Percentiles rank a stretch among this genome's conserved stretches.
These are phyloP conservation scores for Callorhinus ursinus DNA, from an alignment of 2,113 vertebrate genomes.

Conservation along the genomic window DNA sequence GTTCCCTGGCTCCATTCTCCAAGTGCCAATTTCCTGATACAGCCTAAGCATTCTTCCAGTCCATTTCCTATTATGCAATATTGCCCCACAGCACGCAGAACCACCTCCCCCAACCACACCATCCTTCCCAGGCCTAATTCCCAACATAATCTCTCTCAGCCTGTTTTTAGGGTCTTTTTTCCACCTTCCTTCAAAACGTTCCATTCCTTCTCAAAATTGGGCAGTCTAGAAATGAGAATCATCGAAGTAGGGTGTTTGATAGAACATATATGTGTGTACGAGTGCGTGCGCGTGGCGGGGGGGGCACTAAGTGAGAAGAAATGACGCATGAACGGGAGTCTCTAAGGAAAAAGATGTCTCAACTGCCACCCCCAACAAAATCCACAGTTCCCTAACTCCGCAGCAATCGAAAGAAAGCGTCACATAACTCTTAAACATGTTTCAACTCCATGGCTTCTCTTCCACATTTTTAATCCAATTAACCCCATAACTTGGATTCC, in stretches of 20 bases:
- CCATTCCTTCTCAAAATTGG: not conserved
- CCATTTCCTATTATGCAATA: conserved; percentile 52
- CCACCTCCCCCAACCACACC: not conserved
- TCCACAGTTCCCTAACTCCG: not conserved
- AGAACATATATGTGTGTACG: not conserved
- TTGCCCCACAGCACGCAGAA: not conserved
- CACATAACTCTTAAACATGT: not conserved
- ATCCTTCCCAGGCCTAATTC: not conserved
- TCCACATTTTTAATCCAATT: not conserved
- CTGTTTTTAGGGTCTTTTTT: not conserved
- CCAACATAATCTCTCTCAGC: not conserved
- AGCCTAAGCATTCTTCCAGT: conserved; percentile 9
- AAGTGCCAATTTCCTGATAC: not conserved
- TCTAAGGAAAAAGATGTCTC: not conserved
- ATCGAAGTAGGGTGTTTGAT: not conserved
- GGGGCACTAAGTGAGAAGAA: not conserved
- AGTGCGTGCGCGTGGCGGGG: not conserved
- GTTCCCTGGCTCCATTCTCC: not conserved
- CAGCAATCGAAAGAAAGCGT: not conserved
- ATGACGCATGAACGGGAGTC: not conserved
- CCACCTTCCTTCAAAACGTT: not conserved
- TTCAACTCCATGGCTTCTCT: not conserved
- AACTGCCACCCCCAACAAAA: not conserved
- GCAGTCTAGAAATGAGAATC: not conserved
- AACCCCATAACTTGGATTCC: not conserved